A percentile compares a stretch with the other conserved stretches of the same genome.
Evolutionary conservation across 2,888 invertebrate species (phyloP).

Genomic region (Poecilobothrus nobilitatus): DNA sequence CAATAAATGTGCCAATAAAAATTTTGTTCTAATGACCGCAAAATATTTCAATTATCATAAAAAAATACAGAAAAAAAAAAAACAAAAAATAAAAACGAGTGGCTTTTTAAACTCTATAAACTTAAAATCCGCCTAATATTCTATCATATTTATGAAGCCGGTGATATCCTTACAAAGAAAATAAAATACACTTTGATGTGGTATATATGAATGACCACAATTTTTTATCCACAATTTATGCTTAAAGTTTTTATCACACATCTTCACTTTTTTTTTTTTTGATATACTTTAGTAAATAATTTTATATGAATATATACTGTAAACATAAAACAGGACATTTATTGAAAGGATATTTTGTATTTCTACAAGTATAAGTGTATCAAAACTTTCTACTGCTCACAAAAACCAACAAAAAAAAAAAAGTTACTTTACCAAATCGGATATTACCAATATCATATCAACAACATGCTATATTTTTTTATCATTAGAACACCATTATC

Average conservation of each 20-base stretch:
- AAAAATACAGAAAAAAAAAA: neutral
- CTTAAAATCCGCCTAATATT: neutral
- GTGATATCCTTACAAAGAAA: neutral
- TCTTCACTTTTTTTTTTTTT: too few species aligned
- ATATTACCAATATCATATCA: neutral
- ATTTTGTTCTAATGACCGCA: neutral
- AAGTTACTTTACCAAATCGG: neutral
- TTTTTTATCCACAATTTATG: too few species aligned
- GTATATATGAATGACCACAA: neutral
- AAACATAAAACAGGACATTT: neutral
- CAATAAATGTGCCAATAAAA: neutral
- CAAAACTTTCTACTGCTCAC: too few species aligned
- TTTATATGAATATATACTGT: too few species aligned
- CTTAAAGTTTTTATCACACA: too few species aligned
- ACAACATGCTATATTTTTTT: neutral
- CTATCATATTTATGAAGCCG: neutral
- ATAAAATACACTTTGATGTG: neutral
- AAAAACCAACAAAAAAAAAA: too few species aligned
- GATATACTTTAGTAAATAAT: too few species aligned
- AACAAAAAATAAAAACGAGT: neutral
- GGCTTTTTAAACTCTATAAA: neutral
- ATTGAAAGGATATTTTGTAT: neutral
- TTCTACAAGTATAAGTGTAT: neutral
- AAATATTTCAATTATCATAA: constrained; percentile 1
- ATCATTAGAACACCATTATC: neutral